Percentiles rank a stretch among this genome's conserved stretches.
Conservation (phyloP, 1,140 invertebrate genomes). For the Macrocentrus cingulum region DNA sequence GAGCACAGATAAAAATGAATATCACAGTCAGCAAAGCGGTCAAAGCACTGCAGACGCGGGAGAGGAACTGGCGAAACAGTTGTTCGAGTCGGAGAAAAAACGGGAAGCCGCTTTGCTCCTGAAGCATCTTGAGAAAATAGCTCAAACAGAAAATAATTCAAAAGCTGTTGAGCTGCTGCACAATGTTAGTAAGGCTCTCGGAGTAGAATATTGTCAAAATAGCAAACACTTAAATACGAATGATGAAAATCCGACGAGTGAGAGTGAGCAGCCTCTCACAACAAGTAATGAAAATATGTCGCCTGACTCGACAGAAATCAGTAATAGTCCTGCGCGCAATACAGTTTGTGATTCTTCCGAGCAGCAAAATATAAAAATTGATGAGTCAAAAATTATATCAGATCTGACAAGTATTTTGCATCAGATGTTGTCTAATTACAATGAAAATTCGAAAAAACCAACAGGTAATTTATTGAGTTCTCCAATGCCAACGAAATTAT, state of each 20-base stretch:
- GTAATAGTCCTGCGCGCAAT: too few species aligned
- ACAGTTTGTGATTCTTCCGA: too few species aligned
- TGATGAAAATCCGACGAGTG: not conserved
- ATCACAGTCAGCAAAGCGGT: not conserved
- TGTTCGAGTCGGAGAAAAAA: constrained; percentile 40
- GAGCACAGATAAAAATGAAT: too few species aligned
- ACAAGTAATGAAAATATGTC: not conserved
- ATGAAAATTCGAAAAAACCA: too few species aligned
- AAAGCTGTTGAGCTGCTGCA: constrained; percentile 43
- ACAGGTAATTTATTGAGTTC: too few species aligned
- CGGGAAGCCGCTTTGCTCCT: constrained; percentile 36
- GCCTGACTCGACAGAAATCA: too few species aligned
- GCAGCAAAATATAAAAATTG: too few species aligned
- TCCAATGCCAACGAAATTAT: too few species aligned
- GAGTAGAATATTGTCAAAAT: constrained; percentile 36
- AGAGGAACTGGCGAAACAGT: constrained; percentile 40
- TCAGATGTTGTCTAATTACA: too few species aligned
- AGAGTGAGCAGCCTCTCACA: not conserved
- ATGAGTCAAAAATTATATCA: too few species aligned
- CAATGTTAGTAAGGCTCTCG: constrained; percentile 46
- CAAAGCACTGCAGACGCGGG: constrained; percentile 3
- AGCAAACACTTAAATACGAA: not conserved
- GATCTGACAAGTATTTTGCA: too few species aligned
- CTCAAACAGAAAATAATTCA: constrained; percentile 42
- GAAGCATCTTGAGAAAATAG: constrained; percentile 45